Evolutionary conservation across 2,113 vertebrate species (phyloP).

Genomic region (Pseudolaguvia tuberculata): DNA sequence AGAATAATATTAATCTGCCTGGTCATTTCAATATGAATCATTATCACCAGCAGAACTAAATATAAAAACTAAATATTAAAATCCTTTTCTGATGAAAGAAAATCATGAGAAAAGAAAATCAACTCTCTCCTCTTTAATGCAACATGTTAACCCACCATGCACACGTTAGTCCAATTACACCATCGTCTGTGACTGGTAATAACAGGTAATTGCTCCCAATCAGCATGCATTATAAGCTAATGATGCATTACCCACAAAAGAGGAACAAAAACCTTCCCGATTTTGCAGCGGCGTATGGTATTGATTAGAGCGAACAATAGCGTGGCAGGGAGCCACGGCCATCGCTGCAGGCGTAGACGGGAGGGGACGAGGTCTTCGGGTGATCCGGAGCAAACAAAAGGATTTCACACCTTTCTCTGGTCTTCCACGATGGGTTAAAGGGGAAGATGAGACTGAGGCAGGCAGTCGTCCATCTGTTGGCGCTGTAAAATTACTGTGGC

Average conservation of each 20-base stretch:
- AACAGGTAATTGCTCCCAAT: slow-evolving; percentile 41
- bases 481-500: background rate
- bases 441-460: background rate
- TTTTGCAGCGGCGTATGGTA: slow-evolving; percentile 22
- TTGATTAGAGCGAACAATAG: slow-evolving; percentile 44
- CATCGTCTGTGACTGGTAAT: slow-evolving; percentile 28
- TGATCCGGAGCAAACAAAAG: slow-evolving; percentile 34
- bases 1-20: background rate
- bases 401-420: slow-evolving; percentile 33
- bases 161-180: slow-evolving; percentile 9
- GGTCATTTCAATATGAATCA: background rate
- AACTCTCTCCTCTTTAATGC: background rate
- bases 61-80: background rate
- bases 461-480: slow-evolving; percentile 20
- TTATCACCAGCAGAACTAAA: background rate
- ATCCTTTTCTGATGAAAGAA: background rate
- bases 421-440: slow-evolving; percentile 10
- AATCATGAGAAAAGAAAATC: background rate
- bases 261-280: slow-evolving; percentile 18
- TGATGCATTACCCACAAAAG: slow-evolving; percentile 18
- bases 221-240: slow-evolving; percentile 39
- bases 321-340: slow-evolving; percentile 28
- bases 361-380: slow-evolving; percentile 27
- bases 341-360: slow-evolving; percentile 19
- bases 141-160: background rate